Percentiles rank a stretch among this genome's conserved stretches.
phyloP scores from a whole-genome alignment of 2,888 invertebrate genomes.

The Troglohyphantes excavatus region DNA sequence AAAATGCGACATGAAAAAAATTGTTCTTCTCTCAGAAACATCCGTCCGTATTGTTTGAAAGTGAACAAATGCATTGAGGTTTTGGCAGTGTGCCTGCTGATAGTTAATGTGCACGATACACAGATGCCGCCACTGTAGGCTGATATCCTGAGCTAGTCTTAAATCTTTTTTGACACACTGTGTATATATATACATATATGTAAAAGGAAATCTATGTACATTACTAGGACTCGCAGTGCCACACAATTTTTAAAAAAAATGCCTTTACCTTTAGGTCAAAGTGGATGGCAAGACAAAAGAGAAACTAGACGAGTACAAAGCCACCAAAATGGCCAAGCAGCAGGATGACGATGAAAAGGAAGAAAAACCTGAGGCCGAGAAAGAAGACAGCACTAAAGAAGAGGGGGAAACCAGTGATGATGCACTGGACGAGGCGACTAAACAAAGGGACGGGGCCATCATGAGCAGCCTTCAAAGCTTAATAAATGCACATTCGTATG shows the following conservation, averaged over 20 bases:
- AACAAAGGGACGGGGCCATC: slow-evolving; percentile 89
- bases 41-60: no score
- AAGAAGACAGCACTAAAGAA: slow-evolving; percentile 75
- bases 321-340: slow-evolving; percentile 81
- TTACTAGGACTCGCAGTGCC: no score
- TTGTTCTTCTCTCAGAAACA: no score
- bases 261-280: slow-evolving; percentile 85
- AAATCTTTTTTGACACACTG: no score
- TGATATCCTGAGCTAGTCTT: no score
- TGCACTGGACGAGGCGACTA: slow-evolving; percentile 88
- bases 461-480: slow-evolving; percentile 90
- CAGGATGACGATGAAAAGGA: slow-evolving; percentile 80
- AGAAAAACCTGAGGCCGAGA: slow-evolving; percentile 72
- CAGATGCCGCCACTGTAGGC: no score
- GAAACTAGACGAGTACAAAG: slow-evolving; percentile 94
- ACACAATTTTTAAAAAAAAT: not conserved
- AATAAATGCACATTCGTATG: slow-evolving; percentile 91
- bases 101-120: no score
- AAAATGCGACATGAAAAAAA: no score
- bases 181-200: no score
- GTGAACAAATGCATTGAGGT: no score
- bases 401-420: slow-evolving; percentile 80
- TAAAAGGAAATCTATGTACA: no score
- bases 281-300: slow-evolving; percentile 98
- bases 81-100: no score